These are phyloP conservation scores for Drosophila diplacantha DNA, from an alignment of 2,888 invertebrate genomes.

Conservation along the genomic window DNA sequence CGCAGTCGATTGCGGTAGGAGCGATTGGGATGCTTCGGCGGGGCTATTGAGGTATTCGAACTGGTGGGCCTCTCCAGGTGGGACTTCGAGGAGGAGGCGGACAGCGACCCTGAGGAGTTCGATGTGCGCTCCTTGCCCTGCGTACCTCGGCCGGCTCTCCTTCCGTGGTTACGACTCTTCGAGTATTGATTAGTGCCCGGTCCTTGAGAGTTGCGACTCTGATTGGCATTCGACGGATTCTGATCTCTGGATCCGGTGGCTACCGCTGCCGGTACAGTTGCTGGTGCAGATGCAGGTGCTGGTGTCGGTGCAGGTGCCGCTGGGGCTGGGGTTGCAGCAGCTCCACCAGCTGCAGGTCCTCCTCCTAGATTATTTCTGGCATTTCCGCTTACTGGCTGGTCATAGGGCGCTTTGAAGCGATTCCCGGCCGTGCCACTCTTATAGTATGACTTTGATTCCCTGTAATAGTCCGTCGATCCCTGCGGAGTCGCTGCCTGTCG, in stretches of 20 bases:
- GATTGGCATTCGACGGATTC: slow-evolving; percentile 1
- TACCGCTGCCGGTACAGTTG: not conserved
- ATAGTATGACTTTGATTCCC: slow-evolving; percentile 58
- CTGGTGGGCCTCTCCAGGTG: slow-evolving; percentile 30
- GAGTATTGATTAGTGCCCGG: not conserved
- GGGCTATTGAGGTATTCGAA: slow-evolving; percentile 10
- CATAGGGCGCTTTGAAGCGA: slow-evolving; percentile 21
- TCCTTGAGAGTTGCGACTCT: slow-evolving; percentile 6
- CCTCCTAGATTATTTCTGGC: slow-evolving; percentile 6
- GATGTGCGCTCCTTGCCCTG: slow-evolving; percentile 31
- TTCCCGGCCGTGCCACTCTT: slow-evolving; percentile 49
- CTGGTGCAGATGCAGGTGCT: not conserved
- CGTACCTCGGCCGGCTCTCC: slow-evolving; percentile 32
- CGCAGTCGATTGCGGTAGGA: slow-evolving; percentile 59
- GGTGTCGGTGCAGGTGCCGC: not conserved
- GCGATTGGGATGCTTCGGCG: slow-evolving; percentile 45
- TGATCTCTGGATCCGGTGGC: slow-evolving; percentile 6
- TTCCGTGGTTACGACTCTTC: slow-evolving; percentile 10
- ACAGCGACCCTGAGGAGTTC: slow-evolving; percentile 57
- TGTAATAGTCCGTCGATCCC: slow-evolving; percentile 21
- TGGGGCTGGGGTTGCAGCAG: not conserved
- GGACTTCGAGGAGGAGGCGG: slow-evolving; percentile 51
- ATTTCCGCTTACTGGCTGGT: slow-evolving; percentile 6
- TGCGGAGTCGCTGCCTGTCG: slow-evolving; percentile 24
- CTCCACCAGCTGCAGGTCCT: not conserved